These are phyloP conservation scores for Bubo scandiacus DNA, from an alignment of 2,113 vertebrate genomes.

Conservation along the genomic window DNA sequence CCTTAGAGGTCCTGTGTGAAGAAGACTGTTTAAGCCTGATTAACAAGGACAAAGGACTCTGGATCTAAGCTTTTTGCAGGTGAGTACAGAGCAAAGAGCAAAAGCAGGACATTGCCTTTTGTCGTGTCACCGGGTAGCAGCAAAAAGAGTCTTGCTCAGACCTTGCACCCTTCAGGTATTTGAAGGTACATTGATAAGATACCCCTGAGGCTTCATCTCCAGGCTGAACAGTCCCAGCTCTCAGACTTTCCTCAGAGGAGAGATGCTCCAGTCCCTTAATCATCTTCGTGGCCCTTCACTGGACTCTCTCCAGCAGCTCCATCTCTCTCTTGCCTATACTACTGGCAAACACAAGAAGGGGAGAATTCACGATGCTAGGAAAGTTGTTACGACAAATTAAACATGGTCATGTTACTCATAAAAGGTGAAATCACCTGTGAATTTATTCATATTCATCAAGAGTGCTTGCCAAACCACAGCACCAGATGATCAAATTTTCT, in stretches of 20 bases:
- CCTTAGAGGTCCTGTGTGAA: not conserved
- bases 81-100: not conserved
- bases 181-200: not conserved
- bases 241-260: not conserved
- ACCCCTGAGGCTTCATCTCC: not conserved
- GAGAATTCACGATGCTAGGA: not conserved
- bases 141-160: not conserved
- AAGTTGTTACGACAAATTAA: not conserved
- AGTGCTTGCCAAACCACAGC: conserved; percentile 39
- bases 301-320: not conserved
- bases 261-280: not conserved
- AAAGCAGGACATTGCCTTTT: not conserved
- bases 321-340: not conserved
- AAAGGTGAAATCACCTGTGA: conserved; percentile 43
- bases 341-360: not conserved
- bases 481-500: conserved; percentile 50
- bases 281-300: not conserved
- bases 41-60: not conserved
- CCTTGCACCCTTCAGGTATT: not conserved
- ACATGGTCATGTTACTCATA: not conserved
- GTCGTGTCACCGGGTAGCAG: not conserved
- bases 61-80: not conserved
- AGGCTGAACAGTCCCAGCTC: not conserved
- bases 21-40: not conserved
- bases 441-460: conserved; percentile 48